Base-by-base conservation (phyloP, 2,888 invertebrate genomes). In the Hololepta plana region DNA sequence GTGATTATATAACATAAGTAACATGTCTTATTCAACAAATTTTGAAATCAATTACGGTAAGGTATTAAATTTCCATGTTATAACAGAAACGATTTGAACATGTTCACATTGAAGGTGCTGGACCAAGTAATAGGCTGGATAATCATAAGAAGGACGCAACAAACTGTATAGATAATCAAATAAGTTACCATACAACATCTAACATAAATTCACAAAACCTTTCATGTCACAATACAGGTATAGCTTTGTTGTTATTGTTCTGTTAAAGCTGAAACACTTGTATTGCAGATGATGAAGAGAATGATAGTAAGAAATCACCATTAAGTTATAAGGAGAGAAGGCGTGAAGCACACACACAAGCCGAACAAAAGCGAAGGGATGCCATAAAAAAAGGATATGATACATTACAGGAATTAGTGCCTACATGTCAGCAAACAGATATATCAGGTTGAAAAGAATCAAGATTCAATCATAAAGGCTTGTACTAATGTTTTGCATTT, bases 361-460 rank as follows among this genome's bases (percentile, higher is more conserved):
- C 95, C 3, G 95, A 95, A 53, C 93, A 95, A 52, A 93, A 93
- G 49, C 64, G 95, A 36, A 65, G 93, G 44, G 93, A 95, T 66
- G 91, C 93, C 2, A 95, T 95, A 34, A 95, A 93, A 55, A 90
- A 87, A 52, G 93, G 93, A 1, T 95, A 95, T 51, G 91, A 93
- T 52, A 81, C 82, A 3, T 60, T 95, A 10, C 91, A 91, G 55
- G 80, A 81, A 42, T 58, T 93, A 35, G 91, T 95, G 7, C 93
- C 93, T 0, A 87, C 82, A 27, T 93, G 93, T 45, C 87, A 88
- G 49, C 84, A 88, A 47, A 77, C 79, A 19, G 93, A 93, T 51
- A 69, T 85, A 13, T 80, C 82, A 11, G 84, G 53, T 9, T 21
- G 21, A 5, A 9, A 17, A 17, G 8, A 17, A 17, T 7, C 7